Evolutionary conservation across 1,140 invertebrate genomes (phyloP), one percentile per base, ranked within the genome.

Genomic region (Apocrypta bakeri): DNA sequence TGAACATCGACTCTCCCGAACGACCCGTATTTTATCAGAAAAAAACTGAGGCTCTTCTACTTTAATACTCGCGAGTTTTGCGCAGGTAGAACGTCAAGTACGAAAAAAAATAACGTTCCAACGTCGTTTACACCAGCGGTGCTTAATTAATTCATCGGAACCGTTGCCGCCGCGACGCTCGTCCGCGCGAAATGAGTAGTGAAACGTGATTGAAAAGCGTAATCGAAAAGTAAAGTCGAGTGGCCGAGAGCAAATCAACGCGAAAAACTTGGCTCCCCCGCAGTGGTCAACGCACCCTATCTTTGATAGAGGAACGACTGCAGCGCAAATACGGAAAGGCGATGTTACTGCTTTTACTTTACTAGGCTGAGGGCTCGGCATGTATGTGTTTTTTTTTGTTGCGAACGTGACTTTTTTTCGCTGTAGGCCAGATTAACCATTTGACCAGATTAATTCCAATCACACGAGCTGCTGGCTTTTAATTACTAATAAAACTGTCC

Each of bases 371-470:
- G 33, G 9, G 29, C 0, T n/a, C 29, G 8, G 21, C 3, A 0
- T 12, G 31, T 21, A 21, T 64, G 33, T n/a, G 14, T 14, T 29
- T 84, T 84, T 84, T 14, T 80, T 33, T 72, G n/a, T 69, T 14
- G 12, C 64, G 21, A n/a, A 85, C 84, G 81, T 40, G 69, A 82
- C 78, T 79, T 82, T 87, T 88, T 81, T 85, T 85, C 78, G 81
- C 84, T 81, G 77, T 82, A 83, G 85, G 87, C 82, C 86, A 85
- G 86, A 90, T 89, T 89, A 89, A 89, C 90, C 89, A 87, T 89
- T 90, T 91, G 89, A 90, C 89, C 90, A 91, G 79, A 83, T 92
- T 91, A 92, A 91, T 91, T 91, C 88, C 88, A 90, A 92, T 92
- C 89, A 90, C 88, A 90, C 88, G 88, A 87, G 78, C 87, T 86